Evolutionary conservation across 2,797 vertebrate genomes (phyloP).

Genomic region (Cossypha niveicapilla): DNA sequence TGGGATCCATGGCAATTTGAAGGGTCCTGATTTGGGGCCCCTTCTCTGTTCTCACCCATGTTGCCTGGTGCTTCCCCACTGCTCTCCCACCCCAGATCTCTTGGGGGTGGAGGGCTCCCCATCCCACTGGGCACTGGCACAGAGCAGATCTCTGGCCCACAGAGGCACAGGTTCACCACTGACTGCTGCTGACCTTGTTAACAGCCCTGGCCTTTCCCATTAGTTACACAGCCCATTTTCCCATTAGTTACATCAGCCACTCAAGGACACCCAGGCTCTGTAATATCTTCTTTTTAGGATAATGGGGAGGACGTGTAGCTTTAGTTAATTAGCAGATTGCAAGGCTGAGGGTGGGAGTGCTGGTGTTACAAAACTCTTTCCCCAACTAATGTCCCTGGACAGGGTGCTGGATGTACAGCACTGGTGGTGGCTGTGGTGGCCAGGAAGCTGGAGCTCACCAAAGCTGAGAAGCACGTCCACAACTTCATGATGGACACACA

Average conservation of each 20-base stretch:
- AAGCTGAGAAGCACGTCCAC: slow-evolving; percentile 96
- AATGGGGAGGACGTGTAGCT: accelerated
- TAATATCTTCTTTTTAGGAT: neutral
- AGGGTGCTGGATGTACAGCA: slow-evolving; percentile 93
- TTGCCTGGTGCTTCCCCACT: neutral
- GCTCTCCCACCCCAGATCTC: neutral
- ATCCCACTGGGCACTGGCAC: neutral
- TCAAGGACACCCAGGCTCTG: neutral
- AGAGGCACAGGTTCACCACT: neutral
- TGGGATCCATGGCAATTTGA: neutral
- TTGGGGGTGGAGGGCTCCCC: neutral
- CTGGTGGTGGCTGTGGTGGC: slow-evolving; percentile 98
- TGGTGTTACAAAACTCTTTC: accelerated
- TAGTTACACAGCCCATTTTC: neutral
- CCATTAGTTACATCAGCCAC: neutral
- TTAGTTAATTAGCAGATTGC: neutral
- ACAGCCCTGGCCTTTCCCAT: neutral
- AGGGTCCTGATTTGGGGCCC: neutral
- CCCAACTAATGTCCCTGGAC: neutral
- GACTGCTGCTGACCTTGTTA: neutral
- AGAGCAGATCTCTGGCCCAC: accelerated
- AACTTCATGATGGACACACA: slow-evolving; percentile 99
- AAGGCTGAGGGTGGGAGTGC: neutral
- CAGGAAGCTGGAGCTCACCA: slow-evolving; percentile 97
- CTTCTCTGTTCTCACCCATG: neutral